Evolutionary conservation across 1,140 invertebrate genomes (phyloP).

Genomic region (Sminthurides bifidus): DNA sequence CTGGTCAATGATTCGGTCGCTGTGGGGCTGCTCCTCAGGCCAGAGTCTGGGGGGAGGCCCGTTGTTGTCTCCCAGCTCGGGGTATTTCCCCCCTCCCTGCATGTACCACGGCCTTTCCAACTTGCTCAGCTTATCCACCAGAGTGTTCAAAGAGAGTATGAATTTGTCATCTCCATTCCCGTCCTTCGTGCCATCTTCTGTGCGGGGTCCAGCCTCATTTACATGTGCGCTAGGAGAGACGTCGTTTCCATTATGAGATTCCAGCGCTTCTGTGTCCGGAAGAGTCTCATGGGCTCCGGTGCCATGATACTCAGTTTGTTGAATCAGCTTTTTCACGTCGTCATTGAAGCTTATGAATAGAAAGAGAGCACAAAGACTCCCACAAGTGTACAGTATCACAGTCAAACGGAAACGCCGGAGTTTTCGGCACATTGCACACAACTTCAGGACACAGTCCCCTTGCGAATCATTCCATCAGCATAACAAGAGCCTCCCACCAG

Average conservation of each 20-base stretch:
- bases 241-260: too few species aligned
- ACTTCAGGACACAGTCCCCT: not conserved
- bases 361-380: constrained; percentile 26
- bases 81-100: constrained; percentile 20
- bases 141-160: too few species aligned
- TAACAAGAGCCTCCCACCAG: too few species aligned
- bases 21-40: constrained; percentile 45
- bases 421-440: constrained; percentile 20
- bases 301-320: constrained; percentile 13
- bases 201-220: not conserved
- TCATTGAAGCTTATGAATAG: constrained; percentile 30
- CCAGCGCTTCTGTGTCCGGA: too few species aligned
- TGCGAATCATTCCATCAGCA: not conserved
- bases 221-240: not conserved
- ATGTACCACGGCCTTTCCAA: constrained; percentile 28
- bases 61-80: not conserved
- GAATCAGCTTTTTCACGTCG: constrained; percentile 23
- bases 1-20: constrained; percentile 58
- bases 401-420: constrained; percentile 25
- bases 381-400: constrained; percentile 28
- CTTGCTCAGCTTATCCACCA: too few species aligned
- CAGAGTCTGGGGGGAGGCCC: constrained; percentile 39
- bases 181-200: constrained; percentile 5
- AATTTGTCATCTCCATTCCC: too few species aligned
- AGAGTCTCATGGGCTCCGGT: not conserved